Conservation (phyloP, 2,797 vertebrate genomes). For the Coluber constrictor region DNA sequence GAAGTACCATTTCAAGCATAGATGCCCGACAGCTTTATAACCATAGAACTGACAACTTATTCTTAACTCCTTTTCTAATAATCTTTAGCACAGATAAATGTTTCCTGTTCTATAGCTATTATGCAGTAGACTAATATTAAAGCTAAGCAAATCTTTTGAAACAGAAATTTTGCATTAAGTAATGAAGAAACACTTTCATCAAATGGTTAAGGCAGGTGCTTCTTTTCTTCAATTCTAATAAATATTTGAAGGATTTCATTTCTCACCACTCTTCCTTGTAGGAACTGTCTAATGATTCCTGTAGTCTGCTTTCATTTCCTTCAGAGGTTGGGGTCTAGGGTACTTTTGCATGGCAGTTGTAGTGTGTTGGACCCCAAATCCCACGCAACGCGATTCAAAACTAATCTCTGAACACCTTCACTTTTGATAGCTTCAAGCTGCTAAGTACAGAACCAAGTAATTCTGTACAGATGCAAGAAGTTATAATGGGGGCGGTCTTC, state of each 20-base stretch:
- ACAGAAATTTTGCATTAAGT: neutral
- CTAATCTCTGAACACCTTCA: neutral
- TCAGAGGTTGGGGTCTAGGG: neutral
- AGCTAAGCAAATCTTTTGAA: neutral
- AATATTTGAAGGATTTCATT: neutral
- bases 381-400: neutral
- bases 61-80: neutral
- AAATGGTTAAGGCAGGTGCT: neutral
- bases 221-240: neutral
- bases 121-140: neutral
- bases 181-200: neutral
- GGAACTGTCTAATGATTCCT: neutral
- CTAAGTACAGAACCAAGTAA: neutral
- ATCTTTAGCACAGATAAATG: neutral
- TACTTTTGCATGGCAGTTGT: neutral
- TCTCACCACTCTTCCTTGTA: neutral
- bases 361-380: neutral
- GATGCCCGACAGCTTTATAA: neutral
- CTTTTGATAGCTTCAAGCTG: neutral
- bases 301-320: neutral
- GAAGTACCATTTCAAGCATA: neutral
- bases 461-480: neutral
- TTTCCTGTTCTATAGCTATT: neutral
- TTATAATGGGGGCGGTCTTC: neutral
- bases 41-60: neutral